Evolutionary conservation across 2,797 vertebrate species (phyloP), one percentile per base, ranked within the genome.

Genomic region (Characodon lateralis): DNA sequence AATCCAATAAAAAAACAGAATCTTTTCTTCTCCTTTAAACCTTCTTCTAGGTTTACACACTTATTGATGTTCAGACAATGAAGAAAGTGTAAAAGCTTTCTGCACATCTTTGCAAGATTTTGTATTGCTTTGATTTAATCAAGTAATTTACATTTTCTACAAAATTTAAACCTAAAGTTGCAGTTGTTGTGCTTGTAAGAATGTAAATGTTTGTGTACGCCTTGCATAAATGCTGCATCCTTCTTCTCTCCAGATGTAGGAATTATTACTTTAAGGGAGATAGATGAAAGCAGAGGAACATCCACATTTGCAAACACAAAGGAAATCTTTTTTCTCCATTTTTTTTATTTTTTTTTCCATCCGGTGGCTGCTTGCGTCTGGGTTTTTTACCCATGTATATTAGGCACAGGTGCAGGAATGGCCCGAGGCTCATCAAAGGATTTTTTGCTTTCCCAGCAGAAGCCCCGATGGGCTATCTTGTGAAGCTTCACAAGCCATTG

Each of bases 71-170:
- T 46, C 10, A 35, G 35, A 4, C 35, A 35, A 35, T 3, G 35
- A 51, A 14, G 50, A 51, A 51, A 12, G 14, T 6, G 14, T 14
- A 75, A 97, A 98, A 6, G 96, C 95, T 58, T 97, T 97, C 4
- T 98, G 97, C 85, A 98, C 97, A 90, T 98, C 97, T 10, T 7
- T 77, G 39, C 26, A 24, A 88, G 35, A 46, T 98, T 66, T 7
- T 66, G 12, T 66, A 41, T 66, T 66, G 35, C 61, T 4, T 97
- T 26, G 96, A 96, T 97, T 99, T n/a, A 13, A 28, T 39, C 16
- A 22, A 61, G n/a, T 35, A 68, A 51, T 20, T 22, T 76, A 35
- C 35, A 22, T 43, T 20, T 18, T 16, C 43, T 28, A 24, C 55
- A 20, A 48, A 51, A 71, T 55, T 46, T 39, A 46, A 43, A 73